Evolutionary conservation across 2,113 vertebrate species (phyloP), one percentile per base, ranked within the genome.

Genomic region (Oreocharis arfaki): DNA sequence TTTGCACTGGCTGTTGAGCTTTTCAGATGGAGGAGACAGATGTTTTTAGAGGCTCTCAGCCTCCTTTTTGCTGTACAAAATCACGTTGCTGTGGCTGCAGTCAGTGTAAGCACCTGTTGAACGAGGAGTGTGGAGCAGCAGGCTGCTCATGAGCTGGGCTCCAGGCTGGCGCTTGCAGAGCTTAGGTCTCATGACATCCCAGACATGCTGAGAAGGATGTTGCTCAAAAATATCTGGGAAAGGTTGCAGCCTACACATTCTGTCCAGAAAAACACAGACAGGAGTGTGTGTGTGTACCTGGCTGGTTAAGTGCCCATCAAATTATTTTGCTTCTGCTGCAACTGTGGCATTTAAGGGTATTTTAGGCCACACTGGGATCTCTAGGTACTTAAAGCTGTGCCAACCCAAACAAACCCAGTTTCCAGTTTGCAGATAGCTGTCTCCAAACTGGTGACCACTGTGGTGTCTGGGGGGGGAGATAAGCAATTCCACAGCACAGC

Each of bases 171-270:
- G 49, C 56, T 59, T 46, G n/a, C 52, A 57, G 57, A 63, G 23
- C 20, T 47, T 35, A 16, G 21, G 32, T 77, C 18, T 47, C 30
- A 14, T 21, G 35, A 55, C 15, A 47, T 30, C 44, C 30, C 1
- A 0, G 46, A 49, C 1, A 0, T 41, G 28, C n/a, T 23, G 46
- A 52, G 82, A 41, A 91, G 67, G 52, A 44, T 2, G 28, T 28
- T 35, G 24, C 7, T 32, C 44, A 42, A 33, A 78, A 55, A 33
- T 10, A 35, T 65, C 64, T 70, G 39, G 35, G 56, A 87, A 60
- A 74, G 17, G 28, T 52, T 73, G 35, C 52, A 78, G n/a, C 49
- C 24, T 46, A 90, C 32, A 32, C 41, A 67, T 76, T 65, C 42
- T 77, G 41, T 16, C n/a, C 82, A 88, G 84, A 42, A 50, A 90